phyloP scores from a whole-genome alignment of 2,888 invertebrate species.

The Trichacis sp. region DNA sequence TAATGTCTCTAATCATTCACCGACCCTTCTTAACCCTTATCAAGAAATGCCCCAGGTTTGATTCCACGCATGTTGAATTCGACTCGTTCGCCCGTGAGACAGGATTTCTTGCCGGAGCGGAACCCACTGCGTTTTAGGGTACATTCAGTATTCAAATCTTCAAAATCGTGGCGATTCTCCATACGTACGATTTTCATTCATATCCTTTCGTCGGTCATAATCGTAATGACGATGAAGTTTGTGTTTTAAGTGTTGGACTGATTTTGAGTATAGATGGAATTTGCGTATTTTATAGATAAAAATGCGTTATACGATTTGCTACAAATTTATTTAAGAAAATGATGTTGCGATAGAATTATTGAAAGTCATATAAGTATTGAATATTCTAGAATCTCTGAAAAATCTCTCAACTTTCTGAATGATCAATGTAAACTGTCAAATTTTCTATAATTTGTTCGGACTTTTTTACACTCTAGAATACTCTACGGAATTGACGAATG shows the following conservation, averaged over 20 bases:
- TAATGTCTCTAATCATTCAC: constrained; percentile 69
- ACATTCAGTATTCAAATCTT: constrained; percentile 54
- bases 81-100: constrained; percentile 59
- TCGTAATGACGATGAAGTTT: constrained; percentile 21
- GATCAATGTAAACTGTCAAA: too few relatives aligned
- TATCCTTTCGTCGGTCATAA: constrained; percentile 25
- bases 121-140: constrained; percentile 55
- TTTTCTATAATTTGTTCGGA: too few relatives aligned
- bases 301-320: too few relatives aligned
- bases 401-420: too few relatives aligned
- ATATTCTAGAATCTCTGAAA: too few relatives aligned
- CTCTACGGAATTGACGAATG: too few relatives aligned
- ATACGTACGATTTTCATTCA: constrained; percentile 1
- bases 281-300: too few relatives aligned
- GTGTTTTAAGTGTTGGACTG: constrained; percentile 1
- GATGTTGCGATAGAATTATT: too few relatives aligned
- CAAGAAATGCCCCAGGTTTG: constrained; percentile 61
- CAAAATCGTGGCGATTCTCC: not conserved
- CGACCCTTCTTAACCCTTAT: constrained; percentile 66
- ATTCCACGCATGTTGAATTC: constrained; percentile 65
- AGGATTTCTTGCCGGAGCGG: constrained; percentile 57
- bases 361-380: too few relatives aligned
- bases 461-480: too few relatives aligned
- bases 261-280: too few relatives aligned
- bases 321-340: too few relatives aligned